Evolutionary conservation across 2,113 vertebrate species (phyloP).

Genomic region (Sceloporus undulatus): DNA sequence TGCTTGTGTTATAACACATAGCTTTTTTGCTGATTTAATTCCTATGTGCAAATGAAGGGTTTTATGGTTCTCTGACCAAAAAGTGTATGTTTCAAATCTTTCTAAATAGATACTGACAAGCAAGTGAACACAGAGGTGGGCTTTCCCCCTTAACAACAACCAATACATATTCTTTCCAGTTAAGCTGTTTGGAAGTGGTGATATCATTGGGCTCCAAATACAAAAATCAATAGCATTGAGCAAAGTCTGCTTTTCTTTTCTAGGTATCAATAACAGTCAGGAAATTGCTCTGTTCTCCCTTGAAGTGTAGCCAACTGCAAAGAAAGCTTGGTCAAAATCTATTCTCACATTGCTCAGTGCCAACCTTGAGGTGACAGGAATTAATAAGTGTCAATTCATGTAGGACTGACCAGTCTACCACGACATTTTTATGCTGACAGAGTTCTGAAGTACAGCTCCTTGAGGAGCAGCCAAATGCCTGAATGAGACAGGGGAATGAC

Average conservation of each 20-base stretch:
- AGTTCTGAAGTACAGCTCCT: neutral
- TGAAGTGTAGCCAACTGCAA: constrained; percentile 31
- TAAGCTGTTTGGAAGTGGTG: neutral
- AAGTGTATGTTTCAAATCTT: constrained; percentile 9
- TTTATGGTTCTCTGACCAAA: neutral
- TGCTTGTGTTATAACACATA: neutral
- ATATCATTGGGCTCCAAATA: neutral
- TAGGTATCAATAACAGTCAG: constrained; percentile 16
- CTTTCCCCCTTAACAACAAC: neutral
- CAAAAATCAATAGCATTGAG: constrained; percentile 21
- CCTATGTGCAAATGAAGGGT: constrained; percentile 17
- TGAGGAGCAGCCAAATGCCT: neutral
- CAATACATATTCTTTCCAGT: rapidly evolving
- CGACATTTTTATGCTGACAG: constrained; percentile 30
- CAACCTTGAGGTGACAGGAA: constrained; percentile 49
- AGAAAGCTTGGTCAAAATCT: constrained; percentile 15
- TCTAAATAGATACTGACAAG: rapidly evolving
- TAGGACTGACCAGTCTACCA: constrained; percentile 6
- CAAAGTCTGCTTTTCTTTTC: constrained; percentile 22
- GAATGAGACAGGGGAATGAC: neutral
- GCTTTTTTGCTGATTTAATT: constrained; percentile 29
- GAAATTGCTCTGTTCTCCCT: constrained; percentile 23
- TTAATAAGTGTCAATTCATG: constrained; percentile 38
- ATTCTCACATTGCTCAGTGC: constrained; percentile 18
- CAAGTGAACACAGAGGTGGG: neutral